Evolutionary conservation across 64 coral and sea anemone genomes (phyloP), one percentile per base, ranked within the genome.

Genomic region (Stichodactyla helianthus): DNA sequence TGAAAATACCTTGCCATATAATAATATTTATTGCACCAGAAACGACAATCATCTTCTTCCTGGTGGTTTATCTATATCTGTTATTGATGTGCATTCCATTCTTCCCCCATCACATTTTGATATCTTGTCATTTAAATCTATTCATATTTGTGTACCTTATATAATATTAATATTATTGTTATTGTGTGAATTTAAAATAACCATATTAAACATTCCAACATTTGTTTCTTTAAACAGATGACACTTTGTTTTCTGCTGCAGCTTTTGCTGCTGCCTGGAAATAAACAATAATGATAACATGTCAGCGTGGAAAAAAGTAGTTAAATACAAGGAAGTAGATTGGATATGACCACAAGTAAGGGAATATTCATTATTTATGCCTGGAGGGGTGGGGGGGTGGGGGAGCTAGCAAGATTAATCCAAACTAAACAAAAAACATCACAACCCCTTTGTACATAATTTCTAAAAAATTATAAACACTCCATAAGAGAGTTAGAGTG

Each of bases 101-200:
- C 25, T 74, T 35, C 68, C 68, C 68, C 62, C 19, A 6, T 65
- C 62, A 65, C 62, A 65, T n/a, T n/a, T 22, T 65, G 19, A 65
- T 65, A 65, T 65, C 19, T 65, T n/a, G 22, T 65, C 62, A 65
- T 65, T 65, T 65, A n/a, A 65, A 65, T 65, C 62, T 65, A 65
- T 65, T 65, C 20, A 23, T 74, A 74, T 31, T 5, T 74, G n/a
- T 74, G 68, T 81, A 81, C 78, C 20, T 54, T 81, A n/a, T 81
- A 22, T 81, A 79, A 79, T 79, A 79, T 79, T 79, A 53, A 11
- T 79, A 81, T 53, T 81, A 54, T 81, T 81, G 15, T 52, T n/a
- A 22, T 22, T 65, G 62, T 52, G n/a, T 81, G 78, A 81, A 81
- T 52, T 52, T 81, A 81, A 81, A 81, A 81, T 81, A 74, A 22